These are phyloP conservation scores for Calephelis nemesis DNA, from an alignment of 1,140 invertebrate genomes.

Conservation along the genomic window DNA sequence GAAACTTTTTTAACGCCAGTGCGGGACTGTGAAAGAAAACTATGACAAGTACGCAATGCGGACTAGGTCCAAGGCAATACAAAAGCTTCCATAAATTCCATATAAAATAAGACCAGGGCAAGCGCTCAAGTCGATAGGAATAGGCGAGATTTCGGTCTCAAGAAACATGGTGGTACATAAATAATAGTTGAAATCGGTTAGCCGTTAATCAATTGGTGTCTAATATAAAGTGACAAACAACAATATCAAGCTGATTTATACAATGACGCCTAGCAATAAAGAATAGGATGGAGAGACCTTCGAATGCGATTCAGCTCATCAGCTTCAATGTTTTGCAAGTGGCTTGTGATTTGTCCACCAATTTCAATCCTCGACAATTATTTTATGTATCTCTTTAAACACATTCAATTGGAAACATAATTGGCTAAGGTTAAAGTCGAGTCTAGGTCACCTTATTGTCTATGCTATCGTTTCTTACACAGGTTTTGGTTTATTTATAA, in stretches of 20 bases:
- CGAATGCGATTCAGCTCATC: slow-evolving; percentile 44
- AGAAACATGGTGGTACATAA: too few relatives aligned
- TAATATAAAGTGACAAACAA: background rate
- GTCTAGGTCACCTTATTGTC: background rate
- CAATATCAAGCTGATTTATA: slow-evolving; percentile 1
- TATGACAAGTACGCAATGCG: too few relatives aligned
- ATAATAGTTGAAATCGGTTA: too few relatives aligned
- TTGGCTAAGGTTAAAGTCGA: slow-evolving; percentile 26
- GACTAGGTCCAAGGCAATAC: too few relatives aligned
- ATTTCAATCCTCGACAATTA: slow-evolving; percentile 24
- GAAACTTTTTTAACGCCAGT: too few relatives aligned
- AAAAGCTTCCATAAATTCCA: too few relatives aligned
- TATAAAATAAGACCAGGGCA: too few relatives aligned
- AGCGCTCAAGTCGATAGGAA: too few relatives aligned
- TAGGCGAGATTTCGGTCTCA: too few relatives aligned
- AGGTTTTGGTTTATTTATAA: too few relatives aligned
- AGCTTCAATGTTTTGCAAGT: slow-evolving; percentile 29
- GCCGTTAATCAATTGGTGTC: background rate
- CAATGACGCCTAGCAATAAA: slow-evolving; percentile 20
- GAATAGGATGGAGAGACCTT: slow-evolving; percentile 36
- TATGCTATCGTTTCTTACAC: background rate
- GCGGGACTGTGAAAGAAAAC: too few relatives aligned
- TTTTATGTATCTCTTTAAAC: slow-evolving; percentile 7
- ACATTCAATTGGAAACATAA: slow-evolving; percentile 28
- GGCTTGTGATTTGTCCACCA: slow-evolving; percentile 32